Percentiles rank a stretch among this genome's conserved stretches.
phyloP scores from a whole-genome alignment of 2,888 invertebrate species.

The Elmis aenea region DNA sequence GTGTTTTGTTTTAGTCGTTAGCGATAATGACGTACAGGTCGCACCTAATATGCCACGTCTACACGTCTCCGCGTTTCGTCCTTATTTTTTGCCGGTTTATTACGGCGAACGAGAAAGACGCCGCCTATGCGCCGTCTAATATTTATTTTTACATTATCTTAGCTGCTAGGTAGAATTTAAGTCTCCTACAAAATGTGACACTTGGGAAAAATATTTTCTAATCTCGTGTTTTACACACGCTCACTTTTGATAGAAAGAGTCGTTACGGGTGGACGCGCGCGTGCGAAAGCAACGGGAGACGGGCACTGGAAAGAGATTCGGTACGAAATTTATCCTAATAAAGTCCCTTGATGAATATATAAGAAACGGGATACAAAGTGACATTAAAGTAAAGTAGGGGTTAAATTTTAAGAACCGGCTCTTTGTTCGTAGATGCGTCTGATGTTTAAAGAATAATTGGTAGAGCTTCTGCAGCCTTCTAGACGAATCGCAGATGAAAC shows the following conservation, averaged over 20 bases:
- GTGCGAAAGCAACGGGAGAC: conserved; percentile 9
- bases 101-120: conserved; percentile 8
- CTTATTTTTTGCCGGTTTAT: conserved; percentile 10
- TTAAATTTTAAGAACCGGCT: conserved; percentile 43
- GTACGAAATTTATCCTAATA: conserved; percentile 36
- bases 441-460: too few relatives aligned
- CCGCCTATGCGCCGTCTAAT: conserved; percentile 2
- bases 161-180: conserved; percentile 38
- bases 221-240: conserved; percentile 10
- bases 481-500: too few relatives aligned
- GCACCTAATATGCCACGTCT: conserved; percentile 29
- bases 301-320: conserved; percentile 14
- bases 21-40: conserved; percentile 42
- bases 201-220: conserved; percentile 41
- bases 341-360: conserved; percentile 46
- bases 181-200: conserved; percentile 40
- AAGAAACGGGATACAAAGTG: conserved; percentile 46
- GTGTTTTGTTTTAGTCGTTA: conserved; percentile 44
- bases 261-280: conserved; percentile 11
- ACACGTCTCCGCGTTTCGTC: conserved; percentile 16
- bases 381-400: conserved; percentile 43
- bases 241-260: conserved; percentile 14
- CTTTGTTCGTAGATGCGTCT: too few relatives aligned
- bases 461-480: too few relatives aligned
- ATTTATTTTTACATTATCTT: conserved; percentile 29